These are phyloP conservation scores for Xenops minutus DNA, from an alignment of 2,797 vertebrate genomes.

Conservation along the genomic window DNA sequence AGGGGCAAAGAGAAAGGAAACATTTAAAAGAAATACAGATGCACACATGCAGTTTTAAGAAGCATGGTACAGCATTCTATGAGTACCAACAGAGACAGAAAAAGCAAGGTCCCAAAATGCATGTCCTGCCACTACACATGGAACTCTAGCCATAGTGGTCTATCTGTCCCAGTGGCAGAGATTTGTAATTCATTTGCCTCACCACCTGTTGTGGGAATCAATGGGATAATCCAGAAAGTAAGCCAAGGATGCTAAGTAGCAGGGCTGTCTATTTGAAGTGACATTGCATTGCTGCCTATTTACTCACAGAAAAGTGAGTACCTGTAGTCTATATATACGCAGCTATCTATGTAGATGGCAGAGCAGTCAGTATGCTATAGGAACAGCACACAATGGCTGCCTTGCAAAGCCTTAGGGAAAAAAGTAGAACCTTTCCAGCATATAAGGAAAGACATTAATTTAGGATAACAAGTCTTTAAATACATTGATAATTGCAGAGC, in stretches of 20 bases:
- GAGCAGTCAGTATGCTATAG: neutral
- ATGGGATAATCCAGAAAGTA: neutral
- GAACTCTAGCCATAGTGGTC: neutral
- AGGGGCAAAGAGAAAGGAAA: neutral
- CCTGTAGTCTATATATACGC: neutral
- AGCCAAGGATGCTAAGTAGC: neutral
- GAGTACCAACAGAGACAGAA: neutral
- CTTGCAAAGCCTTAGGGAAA: neutral
- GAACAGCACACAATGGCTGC: neutral
- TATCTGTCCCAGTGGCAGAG: neutral
- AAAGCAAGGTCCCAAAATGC: neutral
- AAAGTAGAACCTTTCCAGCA: neutral
- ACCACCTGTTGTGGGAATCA: neutral
- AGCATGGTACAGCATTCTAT: neutral
- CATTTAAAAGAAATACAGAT: neutral
- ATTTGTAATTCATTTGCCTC: neutral
- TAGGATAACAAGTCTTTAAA: neutral
- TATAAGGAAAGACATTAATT: neutral
- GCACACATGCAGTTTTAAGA: neutral
- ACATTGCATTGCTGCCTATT: neutral
- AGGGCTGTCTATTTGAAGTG: neutral
- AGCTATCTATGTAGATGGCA: neutral
- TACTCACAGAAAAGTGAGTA: neutral
- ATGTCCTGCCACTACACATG: rapidly evolving
- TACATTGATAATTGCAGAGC: neutral